These are phyloP conservation scores for Cydia amplana DNA, from an alignment of 1,140 invertebrate species.

Conservation along the genomic window DNA sequence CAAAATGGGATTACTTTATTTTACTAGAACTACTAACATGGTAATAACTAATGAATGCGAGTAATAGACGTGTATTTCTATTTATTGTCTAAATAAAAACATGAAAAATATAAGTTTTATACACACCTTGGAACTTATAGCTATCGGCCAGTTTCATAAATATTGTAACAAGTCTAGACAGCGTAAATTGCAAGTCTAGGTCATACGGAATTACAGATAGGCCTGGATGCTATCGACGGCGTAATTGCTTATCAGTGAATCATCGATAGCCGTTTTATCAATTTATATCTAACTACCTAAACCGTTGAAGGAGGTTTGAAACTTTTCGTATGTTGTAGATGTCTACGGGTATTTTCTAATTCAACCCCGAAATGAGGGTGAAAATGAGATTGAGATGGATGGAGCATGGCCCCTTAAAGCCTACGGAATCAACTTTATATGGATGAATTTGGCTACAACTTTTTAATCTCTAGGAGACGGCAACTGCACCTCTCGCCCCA, in stretches of 20 bases:
- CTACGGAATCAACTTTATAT: no score
- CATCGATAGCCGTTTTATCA: neutral
- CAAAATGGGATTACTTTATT: neutral
- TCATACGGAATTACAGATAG: neutral
- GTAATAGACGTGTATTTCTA: no score
- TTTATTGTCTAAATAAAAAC: no score
- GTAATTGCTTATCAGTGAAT: slow-evolving; percentile 25
- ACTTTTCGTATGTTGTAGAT: neutral
- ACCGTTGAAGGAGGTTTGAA: neutral
- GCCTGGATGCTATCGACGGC: slow-evolving; percentile 18
- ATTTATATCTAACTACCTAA: neutral
- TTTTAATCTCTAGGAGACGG: no score
- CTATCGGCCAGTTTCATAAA: slow-evolving; percentile 6
- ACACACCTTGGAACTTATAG: neutral
- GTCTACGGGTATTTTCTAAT: no score
- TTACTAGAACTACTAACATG: neutral
- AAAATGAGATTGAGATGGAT: no score
- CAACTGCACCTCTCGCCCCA: no score
- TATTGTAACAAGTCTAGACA: slow-evolving; percentile 13
- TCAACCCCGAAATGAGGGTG: no score
- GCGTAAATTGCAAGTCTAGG: slow-evolving; percentile 17
- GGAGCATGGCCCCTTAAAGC: no score
- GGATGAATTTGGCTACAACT: no score
- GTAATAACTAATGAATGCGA: no score
- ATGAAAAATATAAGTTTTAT: neutral